phyloP scores from a whole-genome alignment of 1,140 invertebrate species.

The Anagrus nilaparvatae region DNA sequence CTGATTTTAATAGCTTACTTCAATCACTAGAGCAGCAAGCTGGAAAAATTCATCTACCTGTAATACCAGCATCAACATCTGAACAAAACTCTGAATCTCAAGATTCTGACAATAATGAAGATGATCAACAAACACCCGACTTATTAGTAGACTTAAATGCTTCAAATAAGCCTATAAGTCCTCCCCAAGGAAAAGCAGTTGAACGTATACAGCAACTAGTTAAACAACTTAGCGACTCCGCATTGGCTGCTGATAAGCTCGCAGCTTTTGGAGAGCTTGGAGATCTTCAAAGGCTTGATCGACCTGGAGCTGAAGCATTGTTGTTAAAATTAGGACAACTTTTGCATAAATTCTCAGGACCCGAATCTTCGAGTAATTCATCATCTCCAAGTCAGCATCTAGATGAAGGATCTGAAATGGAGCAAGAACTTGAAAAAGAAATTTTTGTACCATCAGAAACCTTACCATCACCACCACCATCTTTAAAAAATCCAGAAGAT shows the following conservation, averaged over 20 bases:
- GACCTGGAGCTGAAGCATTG: conserved; percentile 29
- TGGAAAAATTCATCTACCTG: too few relatives aligned
- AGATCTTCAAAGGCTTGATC: neutral
- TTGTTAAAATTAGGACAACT: conserved; percentile 32
- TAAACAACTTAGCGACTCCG: conserved; percentile 31
- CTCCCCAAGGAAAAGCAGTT: conserved; percentile 30
- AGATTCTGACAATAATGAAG: neutral
- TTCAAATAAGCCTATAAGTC: conserved; percentile 29
- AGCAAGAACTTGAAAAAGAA: conserved; percentile 17
- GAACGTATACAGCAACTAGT: conserved; percentile 34
- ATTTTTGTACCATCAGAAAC: conserved; percentile 5
- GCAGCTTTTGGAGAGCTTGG: neutral
- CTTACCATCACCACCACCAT: neutral
- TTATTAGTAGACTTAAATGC: conserved; percentile 33
- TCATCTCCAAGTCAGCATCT: too few relatives aligned
- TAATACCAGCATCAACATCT: neutral
- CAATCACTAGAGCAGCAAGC: conserved; percentile 24
- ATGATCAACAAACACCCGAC: conserved; percentile 34
- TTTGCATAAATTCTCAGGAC: too few relatives aligned
- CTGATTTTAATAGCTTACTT: conserved; percentile 35
- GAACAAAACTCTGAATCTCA: neutral
- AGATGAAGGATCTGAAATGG: too few relatives aligned
- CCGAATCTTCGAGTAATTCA: too few relatives aligned
- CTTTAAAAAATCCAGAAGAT: conserved; percentile 14
- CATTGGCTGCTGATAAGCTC: neutral